Conservation (phyloP, 2,888 invertebrate species). For the Arrhopalites spinosus region DNA sequence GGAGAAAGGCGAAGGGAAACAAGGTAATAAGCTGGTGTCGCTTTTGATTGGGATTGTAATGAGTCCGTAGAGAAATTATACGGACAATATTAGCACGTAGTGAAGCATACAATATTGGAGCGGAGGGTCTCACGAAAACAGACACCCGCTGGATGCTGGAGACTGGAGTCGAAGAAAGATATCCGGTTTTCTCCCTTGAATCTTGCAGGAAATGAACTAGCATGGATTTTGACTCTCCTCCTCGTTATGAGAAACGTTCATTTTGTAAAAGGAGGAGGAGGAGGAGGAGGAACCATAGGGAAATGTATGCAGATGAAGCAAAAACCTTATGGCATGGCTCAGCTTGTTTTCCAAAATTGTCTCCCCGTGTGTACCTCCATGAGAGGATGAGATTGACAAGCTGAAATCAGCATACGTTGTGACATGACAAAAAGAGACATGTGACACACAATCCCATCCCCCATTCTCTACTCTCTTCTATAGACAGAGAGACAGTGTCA, state of each 20-base stretch:
- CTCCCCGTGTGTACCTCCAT: not conserved
- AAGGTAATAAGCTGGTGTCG: slow-evolving; percentile 15
- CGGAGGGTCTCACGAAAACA: not conserved
- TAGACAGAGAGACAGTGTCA: not conserved
- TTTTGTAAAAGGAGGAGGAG: not conserved
- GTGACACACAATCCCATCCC: not conserved
- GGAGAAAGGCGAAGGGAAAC: not conserved
- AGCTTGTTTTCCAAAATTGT: not conserved
- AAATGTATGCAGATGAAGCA: not conserved
- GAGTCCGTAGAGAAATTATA: slow-evolving; percentile 18
- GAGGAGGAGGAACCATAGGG: not conserved
- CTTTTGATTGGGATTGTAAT: slow-evolving; percentile 24
- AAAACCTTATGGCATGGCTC: not conserved
- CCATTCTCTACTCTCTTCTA: not conserved
- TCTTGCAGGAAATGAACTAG: not conserved
- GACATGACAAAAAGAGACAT: slow-evolving; percentile 2
- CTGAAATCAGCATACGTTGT: slow-evolving; percentile 25
- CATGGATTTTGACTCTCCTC: not conserved
- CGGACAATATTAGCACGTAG: not conserved
- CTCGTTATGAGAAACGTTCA: not conserved
- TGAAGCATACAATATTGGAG: not conserved
- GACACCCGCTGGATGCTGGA: not conserved
- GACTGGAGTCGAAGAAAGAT: not conserved
- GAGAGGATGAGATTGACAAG: slow-evolving; percentile 15
- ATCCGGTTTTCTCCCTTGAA: too few species aligned